Base-by-base conservation (phyloP, 2,113 vertebrate genomes). In the Leptobrachium ailaonicum region DNA sequence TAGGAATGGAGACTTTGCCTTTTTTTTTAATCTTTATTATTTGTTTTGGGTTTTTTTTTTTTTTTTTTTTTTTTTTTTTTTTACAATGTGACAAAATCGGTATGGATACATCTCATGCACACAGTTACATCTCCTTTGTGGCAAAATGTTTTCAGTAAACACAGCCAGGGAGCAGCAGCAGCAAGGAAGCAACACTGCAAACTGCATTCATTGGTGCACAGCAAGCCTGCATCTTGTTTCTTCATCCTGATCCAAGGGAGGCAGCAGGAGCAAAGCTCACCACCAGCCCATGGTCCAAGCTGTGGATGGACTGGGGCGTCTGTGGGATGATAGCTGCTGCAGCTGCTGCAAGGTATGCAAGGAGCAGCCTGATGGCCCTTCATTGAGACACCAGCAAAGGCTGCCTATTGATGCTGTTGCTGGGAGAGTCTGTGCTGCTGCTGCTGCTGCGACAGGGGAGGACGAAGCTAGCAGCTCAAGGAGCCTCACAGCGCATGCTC, bases 401-500 rank as follows among this genome's bases (percentile, higher is more conserved):
- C 81, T 75, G 73, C 47, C 8, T 50, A 8, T 50, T 50, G 47
- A 50, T 4, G 47, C 77, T 77, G 94, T 94, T 92, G 87, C 91
- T 84, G 91, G 84, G 87, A 86, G 90, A 90, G 92, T 87, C 84
- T 86, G 88, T 91, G 20, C 20, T 32, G 20, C 20, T 32, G 20
- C n/a, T n/a, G n/a, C 91, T 90, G 95, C 95, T 97, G 96, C 95
- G 96, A 96, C 96, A 95, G 94, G 94, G 94, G 95, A 91, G 95
- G 95, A 95, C 95, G 93, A 93, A 94, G 95, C 95, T 92, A 90
- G 93, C 94, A 94, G 94, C 94, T 92, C 94, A 92, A 93, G 95
- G 91, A 91, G 94, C 90, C 82, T 89, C 90, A 95, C 89, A 74
- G 95, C 95, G 96, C 97, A 98, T 96, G 97, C 96, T 94, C 95